A percentile compares a stretch with the other conserved stretches of the same genome.
These are phyloP conservation scores for Serrognathus titanus DNA, from an alignment of 2,888 invertebrate species.

Conservation along the genomic window DNA sequence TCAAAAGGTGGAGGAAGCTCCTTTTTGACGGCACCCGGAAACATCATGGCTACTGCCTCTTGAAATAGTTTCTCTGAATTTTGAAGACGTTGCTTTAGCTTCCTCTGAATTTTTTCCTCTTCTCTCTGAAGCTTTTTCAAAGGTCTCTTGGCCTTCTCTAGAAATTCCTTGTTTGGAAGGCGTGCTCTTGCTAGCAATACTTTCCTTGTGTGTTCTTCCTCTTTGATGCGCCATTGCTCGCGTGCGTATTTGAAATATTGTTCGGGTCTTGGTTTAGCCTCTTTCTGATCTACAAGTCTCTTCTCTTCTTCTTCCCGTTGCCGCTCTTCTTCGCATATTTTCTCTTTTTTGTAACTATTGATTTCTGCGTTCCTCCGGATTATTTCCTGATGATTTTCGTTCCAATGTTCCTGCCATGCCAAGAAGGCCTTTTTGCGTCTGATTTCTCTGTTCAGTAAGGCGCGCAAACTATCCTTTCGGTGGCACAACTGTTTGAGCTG, in stretches of 20 bases:
- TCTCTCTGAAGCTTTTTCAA: slow-evolving; percentile 58
- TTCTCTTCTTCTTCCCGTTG: slow-evolving; percentile 27
- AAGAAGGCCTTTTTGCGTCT: slow-evolving; percentile 53
- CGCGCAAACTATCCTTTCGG: slow-evolving; percentile 33
- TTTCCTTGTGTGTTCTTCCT: slow-evolving; percentile 62
- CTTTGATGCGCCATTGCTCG: slow-evolving; percentile 61
- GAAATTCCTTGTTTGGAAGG: slow-evolving; percentile 54
- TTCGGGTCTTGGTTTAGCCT: slow-evolving; percentile 20
- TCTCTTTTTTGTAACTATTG: slow-evolving; percentile 28
- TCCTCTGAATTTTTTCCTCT: slow-evolving; percentile 55
- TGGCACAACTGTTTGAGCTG: too few relatives aligned
- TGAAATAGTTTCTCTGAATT: slow-evolving; percentile 62
- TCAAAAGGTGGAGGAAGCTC: slow-evolving; percentile 48
- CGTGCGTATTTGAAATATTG: slow-evolving; percentile 42
- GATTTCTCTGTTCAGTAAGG: slow-evolving; percentile 55
- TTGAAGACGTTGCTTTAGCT: slow-evolving; percentile 57
- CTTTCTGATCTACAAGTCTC: slow-evolving; percentile 10
- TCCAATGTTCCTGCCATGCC: slow-evolving; percentile 63
- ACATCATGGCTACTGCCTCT: slow-evolving; percentile 59
- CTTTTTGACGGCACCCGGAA: slow-evolving; percentile 59
- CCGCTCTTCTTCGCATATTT: slow-evolving; percentile 14
- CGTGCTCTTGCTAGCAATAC: slow-evolving; percentile 63
- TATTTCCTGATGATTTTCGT: slow-evolving; percentile 45
- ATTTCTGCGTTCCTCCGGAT: slow-evolving; percentile 42
- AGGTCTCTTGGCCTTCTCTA: slow-evolving; percentile 60